phyloP scores from a whole-genome alignment of 2,888 invertebrate genomes.

The Schrankia costaestrigalis region DNA sequence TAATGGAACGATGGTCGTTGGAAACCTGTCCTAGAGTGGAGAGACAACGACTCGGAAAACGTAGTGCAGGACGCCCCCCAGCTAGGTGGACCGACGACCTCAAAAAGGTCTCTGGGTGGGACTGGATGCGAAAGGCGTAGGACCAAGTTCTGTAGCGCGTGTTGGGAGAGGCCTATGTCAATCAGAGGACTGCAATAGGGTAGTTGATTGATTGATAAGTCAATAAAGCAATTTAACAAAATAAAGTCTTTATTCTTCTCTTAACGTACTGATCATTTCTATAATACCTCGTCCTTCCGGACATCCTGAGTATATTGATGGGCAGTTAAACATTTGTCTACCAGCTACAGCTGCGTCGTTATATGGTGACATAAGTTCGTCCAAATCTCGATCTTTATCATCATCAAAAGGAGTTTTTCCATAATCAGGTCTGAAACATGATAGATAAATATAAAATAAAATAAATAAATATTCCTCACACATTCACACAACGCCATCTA shows the following conservation, averaged over 20 bases:
- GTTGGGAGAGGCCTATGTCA: too few relatives aligned
- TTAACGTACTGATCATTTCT: constrained; percentile 76
- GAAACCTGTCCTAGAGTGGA: too few relatives aligned
- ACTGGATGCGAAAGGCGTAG: too few relatives aligned
- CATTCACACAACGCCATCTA: not conserved
- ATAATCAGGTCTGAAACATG: constrained; percentile 82
- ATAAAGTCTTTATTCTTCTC: constrained; percentile 40
- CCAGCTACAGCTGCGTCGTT: constrained; percentile 83
- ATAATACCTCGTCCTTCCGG: constrained; percentile 82
- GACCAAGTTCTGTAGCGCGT: too few relatives aligned
- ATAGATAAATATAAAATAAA: not conserved
- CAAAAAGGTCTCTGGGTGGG: too few relatives aligned
- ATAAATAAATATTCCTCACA: not conserved
- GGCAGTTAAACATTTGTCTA: constrained; percentile 83
- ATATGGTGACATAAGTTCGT: constrained; percentile 67
- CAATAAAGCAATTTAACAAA: too few relatives aligned
- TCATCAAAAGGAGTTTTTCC: constrained; percentile 75
- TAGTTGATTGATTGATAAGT: too few relatives aligned
- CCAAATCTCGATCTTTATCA: constrained; percentile 56
- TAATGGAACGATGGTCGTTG: too few relatives aligned
- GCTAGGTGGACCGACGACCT: too few relatives aligned
- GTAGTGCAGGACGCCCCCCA: too few relatives aligned
- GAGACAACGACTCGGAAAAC: too few relatives aligned
- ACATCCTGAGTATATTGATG: constrained; percentile 81
- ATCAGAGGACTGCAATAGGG: too few relatives aligned